Percentiles rank a stretch among this genome's conserved stretches.
These are phyloP conservation scores for Pterois miles DNA, from an alignment of 2,797 vertebrate genomes.

Conservation along the genomic window DNA sequence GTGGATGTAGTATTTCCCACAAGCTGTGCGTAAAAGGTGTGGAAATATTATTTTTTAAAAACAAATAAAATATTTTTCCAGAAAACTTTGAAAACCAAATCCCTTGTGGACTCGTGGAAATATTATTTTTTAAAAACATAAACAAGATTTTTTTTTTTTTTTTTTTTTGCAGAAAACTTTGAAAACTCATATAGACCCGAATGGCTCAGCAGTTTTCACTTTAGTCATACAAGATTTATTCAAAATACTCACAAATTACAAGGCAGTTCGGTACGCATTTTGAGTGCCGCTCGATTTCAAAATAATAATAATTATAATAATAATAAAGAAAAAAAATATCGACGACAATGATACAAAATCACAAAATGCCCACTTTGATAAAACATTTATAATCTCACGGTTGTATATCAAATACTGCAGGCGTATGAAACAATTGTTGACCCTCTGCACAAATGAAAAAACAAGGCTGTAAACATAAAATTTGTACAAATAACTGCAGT, in stretches of 20 bases:
- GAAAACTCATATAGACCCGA: slow-evolving; percentile 13
- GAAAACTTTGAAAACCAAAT: background rate
- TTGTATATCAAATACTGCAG: slow-evolving; percentile 79
- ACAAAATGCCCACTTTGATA: slow-evolving; percentile 81
- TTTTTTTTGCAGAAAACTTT: background rate
- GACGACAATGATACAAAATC: slow-evolving; percentile 79
- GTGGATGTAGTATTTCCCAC: background rate
- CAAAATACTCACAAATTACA: slow-evolving; percentile 86
- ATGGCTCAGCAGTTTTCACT: slow-evolving; percentile 59
- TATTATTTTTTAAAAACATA: background rate
- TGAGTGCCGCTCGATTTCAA: slow-evolving; percentile 73
- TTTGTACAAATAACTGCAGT: slow-evolving; percentile 85
- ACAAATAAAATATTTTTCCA: background rate
- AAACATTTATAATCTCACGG: slow-evolving; percentile 81
- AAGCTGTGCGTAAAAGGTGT: background rate
- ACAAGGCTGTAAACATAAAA: slow-evolving; percentile 84
- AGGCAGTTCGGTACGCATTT: slow-evolving; percentile 84
- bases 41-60: background rate
- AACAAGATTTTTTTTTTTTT: background rate
- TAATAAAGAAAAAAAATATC: slow-evolving; percentile 26
- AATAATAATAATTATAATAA: slow-evolving; percentile 38
- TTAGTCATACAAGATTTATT: slow-evolving; percentile 82
- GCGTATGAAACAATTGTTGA: slow-evolving; percentile 71
- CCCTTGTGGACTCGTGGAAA: background rate
- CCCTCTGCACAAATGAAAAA: slow-evolving; percentile 73